Conservation (phyloP, 2,888 invertebrate genomes). For the Lasioglossum lativentre region DNA sequence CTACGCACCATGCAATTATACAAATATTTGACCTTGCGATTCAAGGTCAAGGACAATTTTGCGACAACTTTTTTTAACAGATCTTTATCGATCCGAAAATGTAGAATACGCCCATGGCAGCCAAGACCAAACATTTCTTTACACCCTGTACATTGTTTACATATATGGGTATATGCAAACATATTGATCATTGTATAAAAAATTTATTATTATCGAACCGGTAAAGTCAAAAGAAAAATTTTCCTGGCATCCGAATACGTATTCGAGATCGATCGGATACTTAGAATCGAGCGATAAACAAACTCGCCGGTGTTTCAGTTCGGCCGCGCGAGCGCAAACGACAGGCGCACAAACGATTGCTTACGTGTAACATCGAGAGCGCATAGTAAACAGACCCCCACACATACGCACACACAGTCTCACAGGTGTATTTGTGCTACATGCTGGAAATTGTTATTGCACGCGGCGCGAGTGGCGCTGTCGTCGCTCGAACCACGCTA, state of each 20-base stretch:
- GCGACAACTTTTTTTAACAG: too few relatives aligned
- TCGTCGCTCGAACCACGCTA: background rate
- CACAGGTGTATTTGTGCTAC: background rate
- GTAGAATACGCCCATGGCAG: too few relatives aligned
- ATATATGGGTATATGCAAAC: too few relatives aligned
- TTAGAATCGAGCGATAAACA: background rate
- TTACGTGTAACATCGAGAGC: background rate
- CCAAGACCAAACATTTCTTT: too few relatives aligned
- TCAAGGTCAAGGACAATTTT: too few relatives aligned
- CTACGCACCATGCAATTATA: too few relatives aligned
- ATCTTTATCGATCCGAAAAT: too few relatives aligned
- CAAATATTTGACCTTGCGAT: too few relatives aligned
- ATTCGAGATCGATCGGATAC: background rate
- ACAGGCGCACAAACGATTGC: background rate
- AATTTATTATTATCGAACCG: background rate
- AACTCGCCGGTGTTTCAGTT: background rate
- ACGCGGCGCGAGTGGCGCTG: constrained; percentile 15
- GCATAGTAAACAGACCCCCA: background rate
- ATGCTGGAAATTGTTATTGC: background rate
- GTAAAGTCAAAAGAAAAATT: background rate
- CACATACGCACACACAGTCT: too few relatives aligned
- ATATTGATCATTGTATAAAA: background rate
- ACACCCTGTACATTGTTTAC: background rate
- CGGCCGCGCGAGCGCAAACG: background rate
- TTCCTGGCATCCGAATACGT: background rate